Base-by-base conservation (phyloP, 1,140 invertebrate genomes). In the Ladona fulva region DNA sequence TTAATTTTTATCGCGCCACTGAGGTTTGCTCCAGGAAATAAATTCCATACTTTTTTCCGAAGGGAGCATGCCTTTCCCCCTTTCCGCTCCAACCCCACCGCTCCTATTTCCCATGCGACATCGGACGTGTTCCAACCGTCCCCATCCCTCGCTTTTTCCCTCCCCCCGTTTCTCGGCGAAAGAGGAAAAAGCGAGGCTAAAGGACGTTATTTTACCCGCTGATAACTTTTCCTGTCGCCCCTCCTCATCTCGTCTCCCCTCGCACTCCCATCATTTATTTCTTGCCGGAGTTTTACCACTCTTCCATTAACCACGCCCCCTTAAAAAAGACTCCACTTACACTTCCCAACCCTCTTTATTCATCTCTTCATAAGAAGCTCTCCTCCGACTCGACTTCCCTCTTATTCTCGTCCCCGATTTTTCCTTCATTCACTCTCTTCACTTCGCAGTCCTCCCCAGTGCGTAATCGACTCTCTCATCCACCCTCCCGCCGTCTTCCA, bases 361-460 rank as follows among this genome's bases (percentile, higher is more conserved):
- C 52, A 16, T 66, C 52, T 22, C 52, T 66, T 66, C 52, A 19
- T 66, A 66, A 16, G 16, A 66, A 66, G 52, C n/a, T 66, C 52
- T 66, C n/a, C n/a, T 3, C 3, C 52, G 1, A 5, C 52, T 66
- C n/a, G n/a, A n/a, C n/a, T n/a, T n/a, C 52, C 14, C 52, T 66
- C n/a, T 66, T 66, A 16, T 66, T 22, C 52, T 22, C 52, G 52
- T 78, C 75, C 75, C 77, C 74, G 73, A 59, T 37, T 24, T 74
- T 25, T 77, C 79, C n/a, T 42, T 79, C 79, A 77, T 75, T 78
- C 77, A 75, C 78, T 79, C 42, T 81, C 78, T 22, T 66, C 52
- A 66, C 52, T 52, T 52, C 44, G 8, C 44, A 11, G 10, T 52
- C 44, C 44, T 66, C 52, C 52, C 52, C 14, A 6, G 29, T 10